Base-by-base conservation (phyloP, 2,888 invertebrate genomes). In the Eupithecia dodoneata region DNA sequence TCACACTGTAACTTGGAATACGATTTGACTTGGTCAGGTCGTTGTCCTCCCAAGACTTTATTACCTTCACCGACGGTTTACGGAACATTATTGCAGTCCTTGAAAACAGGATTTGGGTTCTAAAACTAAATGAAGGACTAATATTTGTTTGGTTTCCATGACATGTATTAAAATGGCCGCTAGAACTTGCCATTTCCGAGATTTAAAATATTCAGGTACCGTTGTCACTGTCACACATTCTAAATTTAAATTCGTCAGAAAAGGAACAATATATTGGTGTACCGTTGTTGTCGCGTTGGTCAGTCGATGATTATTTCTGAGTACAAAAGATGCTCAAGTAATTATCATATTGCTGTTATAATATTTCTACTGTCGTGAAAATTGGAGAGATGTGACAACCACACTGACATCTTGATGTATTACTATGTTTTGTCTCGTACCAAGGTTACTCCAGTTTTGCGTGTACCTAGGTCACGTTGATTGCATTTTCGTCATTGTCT, bases 21-120 rank as follows among this genome's bases (percentile, higher is more conserved):
- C 89, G 89, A 90, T 93, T 92, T 91, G 92, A 93, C 88, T 88
- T 90, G 90, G 87, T 84, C 90, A 90, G 94, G 94, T 94, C 94
- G 92, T 90, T 90, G 94, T 92, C 93, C 94, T 91, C 90, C 86
- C 86, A 87, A 89, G 89, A 89, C 89, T 91, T 90, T 90, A 93
- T 88, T 93, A 89, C 90, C 92, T 92, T 92, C 92, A 91, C 91
- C 91, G 92, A 91, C 92, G 90, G 90, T 90, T 91, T 89, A 89
- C 90, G 85, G 90, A 89, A 88, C 90, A 90, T 92, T 92, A 92
- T 90, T 90, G 89, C 90, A 88, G 90, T 91, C 92, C 93, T 93
- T 92, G 88, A 90, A 90, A 91, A 92, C 91, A 91, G 92, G 92
- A 92, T 92, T 89, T 85, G 84, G 87, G 77, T 80, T 89, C 85